A percentile compares a stretch with the other conserved stretches of the same genome.
phyloP scores from a whole-genome alignment of 1,140 invertebrate species.

The Globodera ellingtonae region DNA sequence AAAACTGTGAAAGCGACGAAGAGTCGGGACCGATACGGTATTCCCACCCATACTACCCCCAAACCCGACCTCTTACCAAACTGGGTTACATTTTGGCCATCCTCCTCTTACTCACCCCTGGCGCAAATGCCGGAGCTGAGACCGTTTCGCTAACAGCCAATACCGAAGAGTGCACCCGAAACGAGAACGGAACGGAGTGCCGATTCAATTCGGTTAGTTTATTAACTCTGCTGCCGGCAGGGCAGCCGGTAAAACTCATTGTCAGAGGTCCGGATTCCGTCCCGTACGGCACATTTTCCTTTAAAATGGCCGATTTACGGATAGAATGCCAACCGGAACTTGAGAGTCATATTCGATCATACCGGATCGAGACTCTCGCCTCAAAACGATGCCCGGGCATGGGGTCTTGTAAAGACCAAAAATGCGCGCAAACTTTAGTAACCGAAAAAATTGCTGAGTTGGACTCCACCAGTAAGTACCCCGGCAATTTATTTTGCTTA shows the following conservation, averaged over 20 bases:
- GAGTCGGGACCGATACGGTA: too few relatives aligned
- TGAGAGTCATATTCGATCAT: background rate
- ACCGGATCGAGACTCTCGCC: background rate
- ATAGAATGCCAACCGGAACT: background rate
- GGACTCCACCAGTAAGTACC: background rate
- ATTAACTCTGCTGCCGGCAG: constrained; percentile 4
- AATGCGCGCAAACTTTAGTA: background rate
- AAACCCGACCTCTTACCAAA: background rate
- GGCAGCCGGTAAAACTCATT: background rate
- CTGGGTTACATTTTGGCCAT: background rate
- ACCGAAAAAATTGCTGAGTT: background rate
- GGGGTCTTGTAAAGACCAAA: background rate
- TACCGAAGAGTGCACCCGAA: background rate
- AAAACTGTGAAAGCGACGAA: too few relatives aligned
- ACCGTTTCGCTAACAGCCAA: background rate
- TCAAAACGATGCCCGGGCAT: background rate
- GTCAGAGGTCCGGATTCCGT: background rate
- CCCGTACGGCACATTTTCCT: background rate
- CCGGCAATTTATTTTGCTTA: background rate
- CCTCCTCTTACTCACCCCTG: background rate
- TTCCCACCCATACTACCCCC: too few relatives aligned
- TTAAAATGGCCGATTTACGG: background rate
- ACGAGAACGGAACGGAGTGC: background rate
- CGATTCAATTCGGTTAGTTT: background rate
- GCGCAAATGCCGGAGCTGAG: background rate